Evolutionary conservation across 1,140 invertebrate species (phyloP), one percentile per base, ranked within the genome.

Genomic region (Chlorops oryzae): DNA sequence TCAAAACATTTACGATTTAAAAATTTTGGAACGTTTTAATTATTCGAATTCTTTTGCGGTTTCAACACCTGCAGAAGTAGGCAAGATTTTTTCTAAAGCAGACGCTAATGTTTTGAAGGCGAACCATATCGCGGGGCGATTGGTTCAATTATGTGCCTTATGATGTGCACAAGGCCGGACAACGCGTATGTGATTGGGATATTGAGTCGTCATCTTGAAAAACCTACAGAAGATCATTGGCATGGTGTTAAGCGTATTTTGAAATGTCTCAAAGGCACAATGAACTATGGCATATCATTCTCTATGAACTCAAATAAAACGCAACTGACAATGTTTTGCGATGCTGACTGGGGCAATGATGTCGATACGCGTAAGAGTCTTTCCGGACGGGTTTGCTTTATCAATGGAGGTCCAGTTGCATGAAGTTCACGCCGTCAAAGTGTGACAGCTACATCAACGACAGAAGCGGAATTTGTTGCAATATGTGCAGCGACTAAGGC

Each of bases 391-490:
- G 45, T 73, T 12, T 69, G 70, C 52, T 46, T 61, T 13, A 38
- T 70, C 35, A 57, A 52, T 50, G 62, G 59, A 41, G 67, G 55
- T n/a, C 47, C 67, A 32, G 50, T 75, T 12, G 53, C 65, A 21
- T 78, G 74, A 75, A 56, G 55, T 34, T 66, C 59, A n/a, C 63
- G 59, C 35, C 73, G 74, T 50, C 77, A 77, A 64, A 51, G 52
- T 34, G 60, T 62, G 18, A 70, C 75, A 12, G 66, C 73, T 20
- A 58, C 74, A 35, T 75, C 74, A 5, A 72, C 73, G 10, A 76
- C 71, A 25, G 74, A 78, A 50, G 64, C 73, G 6, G 75, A 78
- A 57, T 78, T 75, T 51, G 62, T 77, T 17, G 71, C 73, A 18
- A 51, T 66, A 12, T 51, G 61, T 43, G 56, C 60, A 49, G 67